Percentiles rank a stretch among this genome's conserved stretches.
phyloP scores from a whole-genome alignment of 2,888 invertebrate genomes.

The Lycia hirtaria region DNA sequence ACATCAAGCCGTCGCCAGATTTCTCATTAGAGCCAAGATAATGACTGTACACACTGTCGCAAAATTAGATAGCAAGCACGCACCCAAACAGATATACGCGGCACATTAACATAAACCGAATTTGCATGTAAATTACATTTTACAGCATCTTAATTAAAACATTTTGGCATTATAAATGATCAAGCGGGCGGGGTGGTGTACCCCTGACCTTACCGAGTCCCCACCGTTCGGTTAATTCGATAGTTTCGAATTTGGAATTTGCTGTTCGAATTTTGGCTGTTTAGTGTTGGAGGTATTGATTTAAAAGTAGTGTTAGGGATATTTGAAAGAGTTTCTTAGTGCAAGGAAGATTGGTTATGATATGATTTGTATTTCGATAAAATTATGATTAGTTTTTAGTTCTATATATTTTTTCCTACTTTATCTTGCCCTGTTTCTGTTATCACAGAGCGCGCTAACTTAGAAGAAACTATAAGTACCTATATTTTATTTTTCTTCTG shows the following conservation, averaged over 20 bases:
- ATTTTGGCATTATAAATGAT: constrained; percentile 87
- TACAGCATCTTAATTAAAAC: constrained; percentile 87
- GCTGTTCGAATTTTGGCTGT: constrained; percentile 31
- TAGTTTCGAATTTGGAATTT: constrained; percentile 65
- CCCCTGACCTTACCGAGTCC: constrained; percentile 71
- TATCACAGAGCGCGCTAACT: too few species aligned
- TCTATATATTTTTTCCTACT: too few species aligned
- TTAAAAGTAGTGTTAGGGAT: too few species aligned
- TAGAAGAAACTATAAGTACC: too few species aligned
- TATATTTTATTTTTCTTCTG: too few species aligned
- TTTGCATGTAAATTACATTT: constrained; percentile 87
- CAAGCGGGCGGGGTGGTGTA: constrained; percentile 71
- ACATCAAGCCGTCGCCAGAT: constrained; percentile 85
- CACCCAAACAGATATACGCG: constrained; percentile 85
- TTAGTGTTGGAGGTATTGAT: constrained; percentile 5
- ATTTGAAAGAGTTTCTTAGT: too few species aligned
- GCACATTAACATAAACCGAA: constrained; percentile 87
- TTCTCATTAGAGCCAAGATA: constrained; percentile 86
- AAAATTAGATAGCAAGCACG: constrained; percentile 85
- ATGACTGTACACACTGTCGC: constrained; percentile 85
- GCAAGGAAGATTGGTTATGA: too few species aligned
- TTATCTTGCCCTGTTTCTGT: too few species aligned
- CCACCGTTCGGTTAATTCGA: constrained; percentile 65
- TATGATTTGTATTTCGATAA: too few species aligned
- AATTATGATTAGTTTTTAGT: too few species aligned